Conservation (phyloP, 2,797 vertebrate species). For the Cirrhinus mrigala region DNA sequence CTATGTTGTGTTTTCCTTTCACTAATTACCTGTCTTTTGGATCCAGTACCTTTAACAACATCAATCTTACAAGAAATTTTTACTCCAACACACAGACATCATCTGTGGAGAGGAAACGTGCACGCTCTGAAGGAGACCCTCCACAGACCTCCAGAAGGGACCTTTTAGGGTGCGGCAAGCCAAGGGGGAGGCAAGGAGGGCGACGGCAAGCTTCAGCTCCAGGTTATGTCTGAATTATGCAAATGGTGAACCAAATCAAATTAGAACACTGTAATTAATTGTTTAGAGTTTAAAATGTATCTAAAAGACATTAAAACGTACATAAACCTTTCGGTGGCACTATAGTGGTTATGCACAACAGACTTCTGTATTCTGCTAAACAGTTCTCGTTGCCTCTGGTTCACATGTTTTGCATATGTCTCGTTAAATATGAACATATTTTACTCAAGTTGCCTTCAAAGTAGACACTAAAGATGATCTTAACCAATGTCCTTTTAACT, state of each 20-base stretch:
- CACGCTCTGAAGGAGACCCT: too few species aligned
- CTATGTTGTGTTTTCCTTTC: too few species aligned
- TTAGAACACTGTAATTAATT: not conserved
- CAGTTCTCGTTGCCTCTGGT: too few species aligned
- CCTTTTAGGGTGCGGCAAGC: not conserved
- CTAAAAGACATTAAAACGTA: not conserved
- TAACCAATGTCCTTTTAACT: too few species aligned
- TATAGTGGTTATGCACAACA: not conserved
- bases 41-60: too few species aligned
- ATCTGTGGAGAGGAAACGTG: too few species aligned
- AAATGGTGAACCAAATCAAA: not conserved
- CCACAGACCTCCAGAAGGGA: not conserved
- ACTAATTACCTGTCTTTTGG: too few species aligned
- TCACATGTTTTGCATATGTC: not conserved
- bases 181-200: not conserved
- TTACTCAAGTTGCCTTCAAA: too few species aligned
- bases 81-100: too few species aligned
- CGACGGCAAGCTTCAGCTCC: not conserved
- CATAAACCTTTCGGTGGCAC: not conserved
- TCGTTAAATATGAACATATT: too few species aligned
- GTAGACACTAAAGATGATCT: too few species aligned
- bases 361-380: not conserved
- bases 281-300: not conserved
- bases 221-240: not conserved
- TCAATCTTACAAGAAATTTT: too few species aligned